Evolutionary conservation across 2,113 vertebrate species (phyloP).

Genomic region (Neopipo cinnamomea): DNA sequence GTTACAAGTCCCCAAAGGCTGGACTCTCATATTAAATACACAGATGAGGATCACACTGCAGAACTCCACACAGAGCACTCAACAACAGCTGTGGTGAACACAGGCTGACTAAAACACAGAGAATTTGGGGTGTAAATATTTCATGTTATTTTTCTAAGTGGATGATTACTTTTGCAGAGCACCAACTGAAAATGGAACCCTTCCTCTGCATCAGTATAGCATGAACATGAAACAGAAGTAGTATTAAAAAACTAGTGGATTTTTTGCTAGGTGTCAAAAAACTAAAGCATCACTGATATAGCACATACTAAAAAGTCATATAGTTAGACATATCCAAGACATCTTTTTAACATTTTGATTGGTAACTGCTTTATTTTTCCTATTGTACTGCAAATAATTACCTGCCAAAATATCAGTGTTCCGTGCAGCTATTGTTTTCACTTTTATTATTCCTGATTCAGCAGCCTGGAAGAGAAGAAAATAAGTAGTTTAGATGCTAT

Average conservation of each 20-base stretch:
- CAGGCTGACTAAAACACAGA: background rate
- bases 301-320: background rate
- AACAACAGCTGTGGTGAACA: background rate
- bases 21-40: background rate
- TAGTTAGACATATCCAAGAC: background rate
- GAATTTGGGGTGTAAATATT: background rate
- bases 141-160: background rate
- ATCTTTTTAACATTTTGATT: background rate
- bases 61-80: background rate
- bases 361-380: slow-evolving; percentile 3
- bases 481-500: slow-evolving; percentile 35
- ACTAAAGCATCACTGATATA: background rate
- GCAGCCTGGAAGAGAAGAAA: slow-evolving; percentile 84
- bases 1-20: background rate
- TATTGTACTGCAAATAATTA: slow-evolving; percentile 70
- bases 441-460: slow-evolving; percentile 99
- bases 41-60: background rate
- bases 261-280: background rate
- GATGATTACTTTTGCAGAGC: background rate
- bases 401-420: slow-evolving; percentile 93
- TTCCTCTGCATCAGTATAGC: background rate
- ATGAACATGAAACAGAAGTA: slow-evolving; percentile 9
- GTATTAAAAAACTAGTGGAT: background rate
- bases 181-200: slow-evolving; percentile 1
- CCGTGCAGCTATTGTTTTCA: slow-evolving; percentile 96